Evolutionary conservation across 1,140 invertebrate genomes (phyloP).

Genomic region (Saccostrea echinata): DNA sequence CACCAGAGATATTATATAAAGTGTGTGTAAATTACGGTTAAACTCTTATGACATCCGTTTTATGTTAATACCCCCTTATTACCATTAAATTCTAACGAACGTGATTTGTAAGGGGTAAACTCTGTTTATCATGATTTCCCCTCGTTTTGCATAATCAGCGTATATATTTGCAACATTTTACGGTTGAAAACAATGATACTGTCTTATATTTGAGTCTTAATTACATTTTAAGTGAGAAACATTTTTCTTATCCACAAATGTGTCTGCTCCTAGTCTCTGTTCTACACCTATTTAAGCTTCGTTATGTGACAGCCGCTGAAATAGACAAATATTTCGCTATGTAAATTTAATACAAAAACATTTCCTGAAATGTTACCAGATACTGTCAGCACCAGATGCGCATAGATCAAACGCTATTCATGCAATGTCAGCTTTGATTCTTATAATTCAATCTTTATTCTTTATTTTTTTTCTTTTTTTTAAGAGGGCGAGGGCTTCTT

Average conservation of each 20-base stretch:
- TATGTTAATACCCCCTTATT: too few species aligned
- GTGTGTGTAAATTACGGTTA: background rate
- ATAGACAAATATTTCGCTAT: background rate
- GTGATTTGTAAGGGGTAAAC: background rate
- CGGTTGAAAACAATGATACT: background rate
- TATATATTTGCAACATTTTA: background rate
- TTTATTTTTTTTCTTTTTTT: background rate
- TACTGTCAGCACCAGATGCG: background rate
- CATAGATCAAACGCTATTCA: background rate
- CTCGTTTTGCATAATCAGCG: background rate
- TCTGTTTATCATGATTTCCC: background rate
- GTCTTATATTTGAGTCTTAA: background rate
- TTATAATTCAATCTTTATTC: background rate
- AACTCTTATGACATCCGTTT: background rate
- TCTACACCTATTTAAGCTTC: background rate
- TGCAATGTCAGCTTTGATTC: background rate
- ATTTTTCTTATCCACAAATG: background rate
- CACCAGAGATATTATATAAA: background rate
- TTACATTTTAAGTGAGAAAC: background rate
- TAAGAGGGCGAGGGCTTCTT: background rate
- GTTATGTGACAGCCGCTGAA: background rate
- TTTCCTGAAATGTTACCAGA: background rate
- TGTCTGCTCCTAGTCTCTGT: background rate
- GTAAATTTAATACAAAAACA: background rate
- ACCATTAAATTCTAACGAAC: too few species aligned